A percentile compares a stretch with the other conserved stretches of the same genome.
Conservation (phyloP, 2,797 vertebrate genomes). For the Cirrhinus mrigala region DNA sequence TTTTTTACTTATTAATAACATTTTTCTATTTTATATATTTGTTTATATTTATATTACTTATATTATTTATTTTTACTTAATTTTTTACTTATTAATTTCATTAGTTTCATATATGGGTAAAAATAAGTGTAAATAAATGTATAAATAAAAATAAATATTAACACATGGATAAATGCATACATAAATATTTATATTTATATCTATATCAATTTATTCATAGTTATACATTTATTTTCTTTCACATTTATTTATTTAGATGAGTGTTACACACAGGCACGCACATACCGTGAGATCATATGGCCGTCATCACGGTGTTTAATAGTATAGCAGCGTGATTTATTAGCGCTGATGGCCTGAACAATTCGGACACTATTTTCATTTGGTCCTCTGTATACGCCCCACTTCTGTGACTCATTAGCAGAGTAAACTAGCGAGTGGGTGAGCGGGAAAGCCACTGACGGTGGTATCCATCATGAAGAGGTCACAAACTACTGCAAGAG, state of each 20-base stretch:
- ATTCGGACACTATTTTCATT: background rate
- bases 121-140: no score
- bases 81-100: no score
- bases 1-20: no score
- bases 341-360: background rate
- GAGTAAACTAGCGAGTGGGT: conserved; percentile 10
- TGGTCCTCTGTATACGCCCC: background rate
- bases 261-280: no score
- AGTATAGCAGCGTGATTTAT: background rate
- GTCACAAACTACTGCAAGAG: conserved; percentile 52
- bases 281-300: background rate
- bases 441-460: background rate
- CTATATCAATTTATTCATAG: no score
- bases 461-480: background rate
- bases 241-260: background rate
- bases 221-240: background rate
- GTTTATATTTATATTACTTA: no score
- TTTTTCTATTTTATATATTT: no score
- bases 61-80: no score
- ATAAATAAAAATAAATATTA: no score
- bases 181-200: no score
- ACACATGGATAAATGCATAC: no score
- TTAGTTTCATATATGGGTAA: no score
- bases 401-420: conserved; percentile 15
- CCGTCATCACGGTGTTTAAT: background rate